phyloP scores from a whole-genome alignment of 2,888 invertebrate species.

The Cantharis rustica region DNA sequence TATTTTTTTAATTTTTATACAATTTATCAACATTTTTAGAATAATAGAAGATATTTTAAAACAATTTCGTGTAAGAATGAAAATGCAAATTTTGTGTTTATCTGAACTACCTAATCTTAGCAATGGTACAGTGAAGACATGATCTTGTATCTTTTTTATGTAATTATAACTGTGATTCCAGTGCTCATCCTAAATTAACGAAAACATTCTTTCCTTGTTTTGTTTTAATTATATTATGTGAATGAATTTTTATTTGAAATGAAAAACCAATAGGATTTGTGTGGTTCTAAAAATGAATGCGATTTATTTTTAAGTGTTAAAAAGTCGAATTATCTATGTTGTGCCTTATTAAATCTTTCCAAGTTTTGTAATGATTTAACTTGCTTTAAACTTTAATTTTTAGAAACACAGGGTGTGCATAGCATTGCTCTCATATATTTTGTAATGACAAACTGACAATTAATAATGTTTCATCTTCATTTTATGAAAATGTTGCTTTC shows the following conservation, averaged over 20 bases:
- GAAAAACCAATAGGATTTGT: background rate
- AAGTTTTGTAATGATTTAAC: background rate
- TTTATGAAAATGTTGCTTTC: background rate
- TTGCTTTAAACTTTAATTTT: background rate
- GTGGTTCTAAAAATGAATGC: background rate
- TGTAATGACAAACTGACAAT: background rate
- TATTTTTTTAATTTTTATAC: conserved; percentile 1
- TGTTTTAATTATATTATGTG: background rate
- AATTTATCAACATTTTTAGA: conserved; percentile 46
- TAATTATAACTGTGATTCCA: conserved; percentile 21
- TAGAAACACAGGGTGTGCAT: background rate
- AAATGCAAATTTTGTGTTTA: conserved; percentile 70
- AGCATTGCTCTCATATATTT: background rate
- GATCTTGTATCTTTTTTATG: conserved; percentile 13
- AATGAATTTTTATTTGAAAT: background rate
- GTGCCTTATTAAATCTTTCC: background rate
- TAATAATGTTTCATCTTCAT: background rate
- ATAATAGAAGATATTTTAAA: conserved; percentile 67
- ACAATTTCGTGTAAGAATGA: conserved; percentile 69
- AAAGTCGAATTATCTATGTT: background rate
- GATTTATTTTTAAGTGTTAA: background rate
- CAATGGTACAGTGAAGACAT: conserved; percentile 22
- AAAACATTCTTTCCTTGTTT: background rate
- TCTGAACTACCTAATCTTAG: conserved; percentile 15
- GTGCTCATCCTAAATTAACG: conserved; percentile 10